Evolutionary conservation across 2,888 invertebrate genomes (phyloP), one percentile per base, ranked within the genome.

Genomic region (Netelia fuscicornis): DNA sequence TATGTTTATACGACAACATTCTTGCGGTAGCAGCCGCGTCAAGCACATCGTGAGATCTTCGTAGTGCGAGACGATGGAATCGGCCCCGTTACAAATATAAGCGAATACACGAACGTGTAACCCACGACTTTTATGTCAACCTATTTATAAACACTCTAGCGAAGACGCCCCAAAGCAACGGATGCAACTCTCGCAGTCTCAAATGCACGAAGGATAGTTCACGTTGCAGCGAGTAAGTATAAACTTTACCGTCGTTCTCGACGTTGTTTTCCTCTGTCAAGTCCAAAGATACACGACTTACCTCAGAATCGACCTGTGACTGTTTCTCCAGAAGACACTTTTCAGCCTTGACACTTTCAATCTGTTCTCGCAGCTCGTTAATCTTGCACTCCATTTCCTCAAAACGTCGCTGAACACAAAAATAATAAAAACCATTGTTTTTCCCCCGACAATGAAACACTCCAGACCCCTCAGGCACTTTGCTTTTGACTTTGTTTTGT

Each of bases 341-440:
- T 84, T 93, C 93, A 48, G 92, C 91, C 86, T 93, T 93, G 80
- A 93, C 91, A 74, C 88, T 90, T 77, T 92, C 92, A 81, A 93
- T 91, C 89, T 93, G 90, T 81, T 91, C 90, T 68, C 92, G 90
- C 10, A 93, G 92, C 87, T 93, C 92, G 86, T 92, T 91, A 85
- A 93, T 93, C 87, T 93, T 93, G 85, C 88, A 90, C 91, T 93
- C 93, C 93, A 93, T 93, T 88, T 93, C 93, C 88, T 93, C 93
- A 84, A 93, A 93, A 83, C 92, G 92, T 91, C 91, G 93, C 93
- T 93, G 91, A 89, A 90, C 90, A 91, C 87, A 92, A 81, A 92
- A 87, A 86, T 44, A 83, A 62, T 70, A 23, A 37, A 83, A 11
- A 68, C 56, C 88, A 90, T 89, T 86, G 84, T 89, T 87, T 89